A percentile compares a stretch with the other conserved stretches of the same genome.
Conservation (phyloP, 2,888 invertebrate species). For the Eulithis testata region DNA sequence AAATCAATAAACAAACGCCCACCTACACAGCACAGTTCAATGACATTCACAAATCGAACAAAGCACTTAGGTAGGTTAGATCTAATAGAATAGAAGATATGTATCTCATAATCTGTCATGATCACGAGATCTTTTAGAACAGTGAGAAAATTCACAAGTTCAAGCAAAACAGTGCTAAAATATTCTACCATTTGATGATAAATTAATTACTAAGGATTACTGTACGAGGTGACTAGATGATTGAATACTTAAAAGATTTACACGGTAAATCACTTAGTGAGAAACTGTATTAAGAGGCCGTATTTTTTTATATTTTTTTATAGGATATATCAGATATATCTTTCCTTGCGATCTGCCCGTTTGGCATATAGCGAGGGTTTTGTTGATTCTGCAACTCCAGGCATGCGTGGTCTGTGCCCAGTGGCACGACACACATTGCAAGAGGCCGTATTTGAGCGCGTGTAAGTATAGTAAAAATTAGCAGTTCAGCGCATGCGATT, state of each 20-base stretch:
- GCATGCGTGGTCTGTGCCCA: no score
- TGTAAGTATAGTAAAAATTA: background rate
- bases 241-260: background rate
- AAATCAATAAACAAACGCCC: no score
- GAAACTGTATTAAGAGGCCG: background rate
- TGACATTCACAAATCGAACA: background rate
- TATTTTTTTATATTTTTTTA: no score
- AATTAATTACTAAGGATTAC: background rate
- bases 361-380: no score
- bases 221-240: background rate
- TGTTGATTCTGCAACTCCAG: no score
- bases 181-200: background rate
- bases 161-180: background rate
- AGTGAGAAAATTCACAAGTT: constrained; percentile 7
- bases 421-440: no score
- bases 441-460: no score
- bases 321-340: no score
- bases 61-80: background rate
- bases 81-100: background rate
- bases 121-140: background rate
- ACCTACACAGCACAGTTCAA: background rate
- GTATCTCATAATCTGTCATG: background rate
- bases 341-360: no score
- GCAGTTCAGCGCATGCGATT: no score
- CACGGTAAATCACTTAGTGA: background rate